Evolutionary conservation across 2,113 vertebrate genomes (phyloP).

Genomic region (Carassius carassius): DNA sequence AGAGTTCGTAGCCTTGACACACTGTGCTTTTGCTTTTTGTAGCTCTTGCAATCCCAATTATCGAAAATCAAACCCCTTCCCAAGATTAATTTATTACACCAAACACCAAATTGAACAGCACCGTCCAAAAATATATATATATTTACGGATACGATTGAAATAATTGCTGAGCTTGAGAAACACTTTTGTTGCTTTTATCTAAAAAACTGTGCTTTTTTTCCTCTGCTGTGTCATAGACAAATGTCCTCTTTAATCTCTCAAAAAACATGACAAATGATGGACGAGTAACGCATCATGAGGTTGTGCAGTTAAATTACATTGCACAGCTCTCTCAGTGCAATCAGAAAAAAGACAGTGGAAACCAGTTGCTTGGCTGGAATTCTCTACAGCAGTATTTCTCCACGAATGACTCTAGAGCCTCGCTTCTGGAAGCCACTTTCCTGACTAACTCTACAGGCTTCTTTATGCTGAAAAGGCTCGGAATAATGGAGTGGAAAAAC

Average conservation of each 20-base stretch:
- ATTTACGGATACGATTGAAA: neutral
- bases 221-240: constrained; percentile 56
- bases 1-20: constrained; percentile 57
- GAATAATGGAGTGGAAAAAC: constrained; percentile 78
- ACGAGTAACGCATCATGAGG: constrained; percentile 60
- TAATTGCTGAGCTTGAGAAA: neutral
- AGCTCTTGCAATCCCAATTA: constrained; percentile 23
- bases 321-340: constrained; percentile 64
- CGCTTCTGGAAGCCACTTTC: constrained; percentile 64
- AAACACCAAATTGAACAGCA: neutral
- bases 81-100: neutral
- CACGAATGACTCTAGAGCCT: constrained; percentile 54
- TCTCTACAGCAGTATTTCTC: constrained; percentile 66
- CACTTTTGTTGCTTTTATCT: constrained; percentile 43
- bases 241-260: constrained; percentile 55
- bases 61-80: neutral
- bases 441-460: constrained; percentile 76
- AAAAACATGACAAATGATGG: constrained; percentile 45
- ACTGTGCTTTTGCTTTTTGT: constrained; percentile 58
- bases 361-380: constrained; percentile 63
- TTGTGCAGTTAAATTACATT: constrained; percentile 69
- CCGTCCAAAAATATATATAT: neutral
- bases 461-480: constrained; percentile 69
- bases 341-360: constrained; percentile 61
- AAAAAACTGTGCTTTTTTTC: constrained; percentile 21